These are phyloP conservation scores for Dasyornis broadbenti DNA, from an alignment of 2,113 vertebrate species.

Conservation along the genomic window DNA sequence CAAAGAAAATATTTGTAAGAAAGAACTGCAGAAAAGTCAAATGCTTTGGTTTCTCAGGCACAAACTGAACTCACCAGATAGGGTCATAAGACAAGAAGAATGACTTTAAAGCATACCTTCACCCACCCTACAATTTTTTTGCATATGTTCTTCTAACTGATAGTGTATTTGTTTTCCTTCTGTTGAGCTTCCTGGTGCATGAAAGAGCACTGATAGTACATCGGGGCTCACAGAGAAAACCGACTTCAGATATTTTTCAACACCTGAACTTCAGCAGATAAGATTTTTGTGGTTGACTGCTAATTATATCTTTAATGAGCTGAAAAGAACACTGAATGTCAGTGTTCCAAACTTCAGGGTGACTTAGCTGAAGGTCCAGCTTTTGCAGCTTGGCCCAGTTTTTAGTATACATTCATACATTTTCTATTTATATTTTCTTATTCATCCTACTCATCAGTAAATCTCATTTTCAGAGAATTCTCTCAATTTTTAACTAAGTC, in stretches of 20 bases:
- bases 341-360: neutral
- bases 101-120: neutral
- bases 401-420: neutral
- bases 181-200: neutral
- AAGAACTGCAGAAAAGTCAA: slow-evolving; percentile 5
- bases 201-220: neutral
- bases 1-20: slow-evolving; percentile 49
- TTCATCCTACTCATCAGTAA: slow-evolving; percentile 28
- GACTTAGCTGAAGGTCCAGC: neutral
- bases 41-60: slow-evolving; percentile 10
- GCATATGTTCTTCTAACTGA: neutral
- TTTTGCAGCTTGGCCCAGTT: neutral
- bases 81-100: neutral
- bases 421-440: slow-evolving; percentile 27
- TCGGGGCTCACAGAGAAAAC: neutral
- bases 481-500: slow-evolving; percentile 18
- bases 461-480: slow-evolving; percentile 32
- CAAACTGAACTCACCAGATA: neutral
- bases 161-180: neutral
- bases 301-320: neutral
- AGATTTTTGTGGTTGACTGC: neutral
- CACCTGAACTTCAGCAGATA: neutral
- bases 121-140: neutral
- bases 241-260: neutral
- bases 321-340: neutral